These are phyloP conservation scores for Tribolium castaneum DNA, from an alignment of 1,140 invertebrate genomes.

Conservation along the genomic window DNA sequence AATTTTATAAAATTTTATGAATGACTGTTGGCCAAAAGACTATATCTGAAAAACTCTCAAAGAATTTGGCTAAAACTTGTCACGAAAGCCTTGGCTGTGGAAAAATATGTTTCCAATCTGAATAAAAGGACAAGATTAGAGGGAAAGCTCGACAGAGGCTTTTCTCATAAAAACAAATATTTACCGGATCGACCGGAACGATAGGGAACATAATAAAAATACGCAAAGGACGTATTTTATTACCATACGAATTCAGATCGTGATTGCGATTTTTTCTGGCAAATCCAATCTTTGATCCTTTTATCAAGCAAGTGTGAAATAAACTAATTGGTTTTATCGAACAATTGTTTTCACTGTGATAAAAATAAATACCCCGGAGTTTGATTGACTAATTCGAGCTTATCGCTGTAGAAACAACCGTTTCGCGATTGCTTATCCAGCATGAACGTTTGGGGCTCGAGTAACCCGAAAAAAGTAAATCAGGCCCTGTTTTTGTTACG, in stretches of 20 bases:
- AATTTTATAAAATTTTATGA: not conserved
- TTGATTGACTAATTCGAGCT: not conserved
- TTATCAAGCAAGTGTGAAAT: not conserved
- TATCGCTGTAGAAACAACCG: not conserved
- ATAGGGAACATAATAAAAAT: not conserved
- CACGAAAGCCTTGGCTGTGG: not conserved
- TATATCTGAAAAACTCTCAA: too few relatives aligned
- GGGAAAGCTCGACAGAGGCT: not conserved
- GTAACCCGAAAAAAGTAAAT: not conserved
- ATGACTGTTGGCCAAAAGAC: not conserved
- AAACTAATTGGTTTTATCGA: not conserved
- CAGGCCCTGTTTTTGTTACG: constrained; percentile 8
- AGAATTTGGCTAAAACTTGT: too few relatives aligned
- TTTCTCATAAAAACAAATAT: constrained; percentile 1
- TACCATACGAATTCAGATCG: not conserved
- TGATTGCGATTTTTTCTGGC: too few relatives aligned
- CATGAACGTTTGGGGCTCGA: too few relatives aligned
- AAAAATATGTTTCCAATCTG: not conserved
- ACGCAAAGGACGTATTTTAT: not conserved
- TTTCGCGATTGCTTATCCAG: not conserved
- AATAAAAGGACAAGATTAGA: not conserved
- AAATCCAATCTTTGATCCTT: not conserved
- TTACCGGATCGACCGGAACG: not conserved
- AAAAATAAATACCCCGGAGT: not conserved
- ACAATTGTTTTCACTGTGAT: not conserved